Conservation (phyloP, 53 echinoderm and acorn worm genomes). For the Crossaster papposus region DNA sequence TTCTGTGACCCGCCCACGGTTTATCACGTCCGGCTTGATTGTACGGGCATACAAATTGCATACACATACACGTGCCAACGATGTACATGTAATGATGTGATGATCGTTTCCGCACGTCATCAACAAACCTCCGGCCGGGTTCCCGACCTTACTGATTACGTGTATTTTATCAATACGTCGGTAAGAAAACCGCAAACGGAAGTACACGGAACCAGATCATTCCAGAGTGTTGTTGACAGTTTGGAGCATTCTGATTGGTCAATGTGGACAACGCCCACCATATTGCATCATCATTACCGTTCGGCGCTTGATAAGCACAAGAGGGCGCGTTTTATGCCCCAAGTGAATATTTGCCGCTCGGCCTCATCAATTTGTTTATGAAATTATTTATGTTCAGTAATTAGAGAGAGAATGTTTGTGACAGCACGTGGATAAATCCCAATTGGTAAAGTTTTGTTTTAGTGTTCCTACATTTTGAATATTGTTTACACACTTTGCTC, state of each 20-base stretch:
- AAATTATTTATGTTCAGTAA: too few species aligned
- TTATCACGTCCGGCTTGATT: too few species aligned
- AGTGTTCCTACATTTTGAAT: too few species aligned
- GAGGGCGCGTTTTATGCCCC: too few species aligned
- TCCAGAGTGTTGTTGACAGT: constrained; percentile 43
- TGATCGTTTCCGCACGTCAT: background rate
- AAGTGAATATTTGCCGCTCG: too few species aligned
- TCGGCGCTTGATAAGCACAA: background rate
- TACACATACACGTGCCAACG: background rate
- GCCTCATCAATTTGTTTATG: too few species aligned
- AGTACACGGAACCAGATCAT: constrained; percentile 36
- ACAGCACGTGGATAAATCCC: too few species aligned
- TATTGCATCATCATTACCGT: constrained; percentile 34
- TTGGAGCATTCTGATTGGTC: constrained; percentile 40
- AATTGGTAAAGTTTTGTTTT: too few species aligned
- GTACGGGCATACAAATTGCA: too few species aligned
- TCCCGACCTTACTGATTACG: background rate
- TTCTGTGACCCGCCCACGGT: too few species aligned
- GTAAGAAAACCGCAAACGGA: background rate
- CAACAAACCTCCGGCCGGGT: background rate
- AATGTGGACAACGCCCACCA: constrained; percentile 51
- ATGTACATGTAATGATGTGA: background rate
- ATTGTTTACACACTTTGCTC: too few species aligned
- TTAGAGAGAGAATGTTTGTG: too few species aligned
- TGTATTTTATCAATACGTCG: background rate